Evolutionary conservation across 1,140 invertebrate genomes (phyloP), one percentile per base, ranked within the genome.

Genomic region (Phenacoccus solenopsis): DNA sequence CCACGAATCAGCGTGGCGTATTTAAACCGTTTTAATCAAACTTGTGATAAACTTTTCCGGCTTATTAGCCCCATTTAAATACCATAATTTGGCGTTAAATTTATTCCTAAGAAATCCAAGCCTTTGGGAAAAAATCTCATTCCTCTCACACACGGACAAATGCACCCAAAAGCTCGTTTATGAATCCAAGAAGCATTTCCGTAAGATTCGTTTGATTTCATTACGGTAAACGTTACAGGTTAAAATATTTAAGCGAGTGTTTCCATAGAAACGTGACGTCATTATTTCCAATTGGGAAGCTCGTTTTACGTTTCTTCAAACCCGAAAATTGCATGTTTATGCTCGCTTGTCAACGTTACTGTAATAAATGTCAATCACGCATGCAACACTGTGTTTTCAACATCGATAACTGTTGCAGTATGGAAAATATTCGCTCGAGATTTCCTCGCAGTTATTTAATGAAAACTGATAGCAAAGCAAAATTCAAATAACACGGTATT

Each of bases 191-290:
- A 49, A 49, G 16, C 38, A 49, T n/a, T 16, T 16, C 38, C 38
- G 20, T 16, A 49, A 49, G 4, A 49, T 49, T 49, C 16, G 38
- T 10, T n/a, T n/a, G 38, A 49, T 49, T 9, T 10, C 20, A 49
- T 49, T n/a, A 49, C n/a, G n/a, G n/a, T 49, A 49, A 49, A 49
- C 38, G 38, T 3, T 49, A 49, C 38, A 49, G 38, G 38, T 49
- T 49, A 49, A n/a, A 49, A 49, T n/a, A 49, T 49, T 49, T 49
- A 49, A 49, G 38, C 38, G 38, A 16, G 20, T 49, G 38, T 49
- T 49, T 49, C 38, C 38, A 49, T 49, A 49, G 38, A 49, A 49
- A 49, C 38, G 38, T 49, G 38, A 49, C 38, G 38, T 49, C 38
- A 49, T 49, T 49, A 49, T 49, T 49, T 16, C 38, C 20, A 49